Percentiles rank a stretch among this genome's conserved stretches.
Conservation (phyloP, 2,888 invertebrate species). For the Drosophila siamana region DNA sequence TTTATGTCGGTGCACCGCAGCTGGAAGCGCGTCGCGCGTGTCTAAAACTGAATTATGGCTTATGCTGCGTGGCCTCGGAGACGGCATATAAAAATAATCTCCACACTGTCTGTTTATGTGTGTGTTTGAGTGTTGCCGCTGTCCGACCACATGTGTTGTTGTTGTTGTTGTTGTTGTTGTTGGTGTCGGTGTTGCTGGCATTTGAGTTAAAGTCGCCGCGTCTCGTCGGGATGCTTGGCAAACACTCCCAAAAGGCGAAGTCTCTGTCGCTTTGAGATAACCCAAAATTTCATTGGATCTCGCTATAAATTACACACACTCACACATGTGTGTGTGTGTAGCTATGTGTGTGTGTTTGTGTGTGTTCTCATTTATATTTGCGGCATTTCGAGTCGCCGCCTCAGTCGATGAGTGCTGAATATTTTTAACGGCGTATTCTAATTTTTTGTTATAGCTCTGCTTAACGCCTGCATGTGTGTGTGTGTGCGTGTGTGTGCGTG, state of each 20-base stretch:
- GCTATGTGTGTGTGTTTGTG: neutral
- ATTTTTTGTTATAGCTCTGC: constrained; percentile 17
- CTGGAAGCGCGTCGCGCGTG: constrained; percentile 41
- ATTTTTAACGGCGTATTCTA: constrained; percentile 38
- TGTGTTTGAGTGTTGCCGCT: constrained; percentile 29
- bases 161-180: no score
- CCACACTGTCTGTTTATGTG: constrained; percentile 4
- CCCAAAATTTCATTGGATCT: constrained; percentile 59
- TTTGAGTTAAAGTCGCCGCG: constrained; percentile 32
- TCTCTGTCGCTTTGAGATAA: constrained; percentile 35
- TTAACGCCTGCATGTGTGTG: constrained; percentile 20
- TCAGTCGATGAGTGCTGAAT: constrained; percentile 46
- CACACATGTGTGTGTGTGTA: constrained; percentile 3
- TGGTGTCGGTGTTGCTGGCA: no score
- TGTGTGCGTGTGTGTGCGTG: constrained; percentile 30
- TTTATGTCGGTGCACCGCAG: constrained; percentile 37
- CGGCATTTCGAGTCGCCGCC: constrained; percentile 34
- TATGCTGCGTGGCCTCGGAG: neutral
- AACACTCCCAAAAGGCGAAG: constrained; percentile 30
- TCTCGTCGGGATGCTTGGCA: constrained; percentile 12
- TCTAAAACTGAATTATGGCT: constrained; percentile 36
- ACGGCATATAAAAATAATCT: neutral
- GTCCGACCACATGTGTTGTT: constrained; percentile 36
- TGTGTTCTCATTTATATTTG: constrained; percentile 34
- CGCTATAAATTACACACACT: constrained; percentile 53